Evolutionary conservation across 2,797 vertebrate genomes (phyloP).

Genomic region (Merluccius polli): DNA sequence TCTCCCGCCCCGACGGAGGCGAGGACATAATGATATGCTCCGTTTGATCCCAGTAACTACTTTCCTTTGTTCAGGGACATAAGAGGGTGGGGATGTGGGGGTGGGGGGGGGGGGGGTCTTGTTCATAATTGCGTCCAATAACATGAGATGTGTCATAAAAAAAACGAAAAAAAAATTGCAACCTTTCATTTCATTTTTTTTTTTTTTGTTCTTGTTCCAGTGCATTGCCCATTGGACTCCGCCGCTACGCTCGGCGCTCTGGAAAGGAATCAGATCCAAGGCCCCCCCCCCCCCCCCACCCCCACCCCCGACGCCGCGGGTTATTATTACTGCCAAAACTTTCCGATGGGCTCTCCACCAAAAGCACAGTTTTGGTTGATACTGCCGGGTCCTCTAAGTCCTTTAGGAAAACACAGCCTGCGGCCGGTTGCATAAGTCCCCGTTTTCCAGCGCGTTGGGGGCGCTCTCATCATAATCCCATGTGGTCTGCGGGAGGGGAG

Average conservation of each 20-base stretch:
- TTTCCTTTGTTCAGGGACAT: slow-evolving; percentile 35
- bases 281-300: not conserved
- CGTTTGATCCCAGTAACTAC: slow-evolving; percentile 43
- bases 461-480: not conserved
- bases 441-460: too few species aligned
- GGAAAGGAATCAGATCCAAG: not conserved
- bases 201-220: not conserved
- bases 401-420: too few species aligned
- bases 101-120: slow-evolving; percentile 16
- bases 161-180: slow-evolving; percentile 23
- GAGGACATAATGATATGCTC: slow-evolving; percentile 32
- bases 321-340: too few species aligned
- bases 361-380: not conserved
- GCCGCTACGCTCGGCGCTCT: not conserved
- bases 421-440: too few species aligned
- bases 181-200: not conserved
- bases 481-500: slow-evolving; percentile 9
- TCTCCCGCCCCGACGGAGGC: not conserved
- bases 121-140: slow-evolving; percentile 29
- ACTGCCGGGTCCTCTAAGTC: too few species aligned
- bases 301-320: slow-evolving; percentile 21
- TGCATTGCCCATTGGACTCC: not conserved
- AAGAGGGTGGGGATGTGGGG: not conserved
- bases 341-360: not conserved
- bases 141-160: slow-evolving; percentile 29